A percentile compares a stretch with the other conserved stretches of the same genome.
phyloP scores from a whole-genome alignment of 2,113 vertebrate genomes.

The Glaucomys volans region DNA sequence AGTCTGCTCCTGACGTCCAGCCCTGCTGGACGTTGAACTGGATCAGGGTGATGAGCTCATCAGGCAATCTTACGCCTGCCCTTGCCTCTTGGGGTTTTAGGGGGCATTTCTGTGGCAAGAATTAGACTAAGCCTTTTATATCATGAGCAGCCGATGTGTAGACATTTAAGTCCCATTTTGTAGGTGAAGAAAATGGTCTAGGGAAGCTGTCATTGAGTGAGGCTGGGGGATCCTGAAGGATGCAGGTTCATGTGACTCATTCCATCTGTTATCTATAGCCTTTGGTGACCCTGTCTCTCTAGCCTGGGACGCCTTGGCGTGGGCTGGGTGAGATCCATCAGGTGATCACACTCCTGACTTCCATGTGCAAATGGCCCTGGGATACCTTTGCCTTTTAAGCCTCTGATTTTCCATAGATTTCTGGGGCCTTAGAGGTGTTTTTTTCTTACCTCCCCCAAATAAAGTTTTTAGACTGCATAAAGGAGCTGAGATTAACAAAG shows the following conservation, averaged over 20 bases:
- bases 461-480: slow-evolving; percentile 52
- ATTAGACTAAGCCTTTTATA: no score
- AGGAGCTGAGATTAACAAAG: slow-evolving; percentile 30
- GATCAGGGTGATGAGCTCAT: not conserved
- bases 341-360: no score
- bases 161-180: not conserved
- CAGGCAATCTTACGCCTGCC: no score
- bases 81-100: not conserved
- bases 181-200: not conserved
- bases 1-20: no score
- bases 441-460: not conserved
- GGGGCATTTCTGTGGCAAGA: not conserved
- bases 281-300: not conserved
- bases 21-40: not conserved
- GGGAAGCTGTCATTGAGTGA: accelerated
- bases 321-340: not conserved
- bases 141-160: accelerated
- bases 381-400: not conserved
- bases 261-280: no score
- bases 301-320: accelerated
- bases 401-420: not conserved
- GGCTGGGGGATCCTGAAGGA: no score
- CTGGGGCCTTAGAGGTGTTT: not conserved
- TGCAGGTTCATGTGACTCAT: accelerated
- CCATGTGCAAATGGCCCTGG: not conserved